phyloP scores from a whole-genome alignment of 2,797 vertebrate genomes.

The Rallus crepitans region DNA sequence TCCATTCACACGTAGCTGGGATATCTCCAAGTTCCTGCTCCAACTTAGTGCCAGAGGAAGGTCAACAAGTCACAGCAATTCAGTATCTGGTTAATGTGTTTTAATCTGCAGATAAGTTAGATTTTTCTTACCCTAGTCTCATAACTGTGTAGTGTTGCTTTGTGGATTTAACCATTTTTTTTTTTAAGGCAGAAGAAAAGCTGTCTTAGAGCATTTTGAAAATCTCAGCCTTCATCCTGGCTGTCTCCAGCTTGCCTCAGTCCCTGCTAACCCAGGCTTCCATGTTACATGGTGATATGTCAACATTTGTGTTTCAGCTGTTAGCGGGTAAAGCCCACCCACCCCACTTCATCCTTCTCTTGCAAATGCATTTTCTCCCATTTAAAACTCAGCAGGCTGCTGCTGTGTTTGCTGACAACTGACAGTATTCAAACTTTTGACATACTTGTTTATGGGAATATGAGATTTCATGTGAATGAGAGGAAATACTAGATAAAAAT shows the following conservation, averaged over 20 bases:
- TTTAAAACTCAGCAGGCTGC: background rate
- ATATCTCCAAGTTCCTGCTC: background rate
- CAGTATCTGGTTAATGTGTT: background rate
- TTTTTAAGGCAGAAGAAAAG: background rate
- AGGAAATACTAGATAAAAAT: conserved; percentile 7
- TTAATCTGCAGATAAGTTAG: background rate
- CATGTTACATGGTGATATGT: background rate
- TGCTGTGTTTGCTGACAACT: background rate
- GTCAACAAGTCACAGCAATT: background rate
- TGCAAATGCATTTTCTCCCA: background rate
- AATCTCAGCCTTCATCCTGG: background rate
- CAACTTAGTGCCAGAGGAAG: background rate
- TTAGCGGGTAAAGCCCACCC: background rate
- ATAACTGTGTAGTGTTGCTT: background rate
- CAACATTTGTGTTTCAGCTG: background rate
- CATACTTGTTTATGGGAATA: background rate
- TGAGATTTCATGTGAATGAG: background rate
- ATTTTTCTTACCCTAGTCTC: background rate
- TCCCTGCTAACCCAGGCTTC: background rate
- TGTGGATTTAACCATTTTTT: background rate
- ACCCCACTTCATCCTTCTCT: background rate
- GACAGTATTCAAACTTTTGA: background rate
- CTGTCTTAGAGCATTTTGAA: background rate
- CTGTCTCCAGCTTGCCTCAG: background rate
- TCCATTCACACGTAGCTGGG: background rate